Base-by-base conservation (phyloP, 2,888 invertebrate genomes). In the Clitarchus hookeri region DNA sequence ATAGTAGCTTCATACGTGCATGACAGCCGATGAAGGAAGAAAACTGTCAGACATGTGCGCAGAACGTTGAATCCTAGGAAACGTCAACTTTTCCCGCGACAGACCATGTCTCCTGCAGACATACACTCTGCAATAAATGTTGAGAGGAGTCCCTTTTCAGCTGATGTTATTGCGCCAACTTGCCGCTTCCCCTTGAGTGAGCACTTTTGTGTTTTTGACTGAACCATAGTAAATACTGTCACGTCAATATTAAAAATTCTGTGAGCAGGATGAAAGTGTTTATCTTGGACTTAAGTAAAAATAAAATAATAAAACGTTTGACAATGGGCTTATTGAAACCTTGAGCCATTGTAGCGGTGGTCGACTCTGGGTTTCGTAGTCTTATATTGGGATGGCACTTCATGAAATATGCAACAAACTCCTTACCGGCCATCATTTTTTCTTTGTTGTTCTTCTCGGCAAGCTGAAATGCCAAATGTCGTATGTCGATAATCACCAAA, bases 371-470 rank as follows among this genome's bases (percentile, higher is more conserved):
- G 44, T 86, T 86, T 84, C 88, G 84, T 84, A 88, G 80, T 53
- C 82, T 27, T 11, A 82, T 44, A 82, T 82, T 82, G 36, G 82
- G 82, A 27, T 26, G 53, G 54, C 87, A 16, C 65, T 84, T 83
- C 79, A 77, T 80, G 86, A 85, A 84, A 87, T 78, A 82, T 16
- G 27, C 44, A 27, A 82, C 82, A 88, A 87, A 88, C 27, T 86
- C 87, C 84, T 87, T 87, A 36, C 88, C 87, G 82, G 87, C 87
- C 87, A 87, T 84, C 53, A 86, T 87, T 77, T 86, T 88, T 44
- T 86, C 87, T 87, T 82, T 86, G 26, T 86, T 79, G 84, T 87
- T 88, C 83, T 85, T 85, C 84, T 88, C 88, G 27, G 88, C 88
- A 78, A 88, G 82, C 80, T 87, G 86, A 86, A 80, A 88, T 79